Percentiles rank a stretch among this genome's conserved stretches.
phyloP scores from a whole-genome alignment of 1,140 invertebrate species.

The Zaprionus camerounensis region DNA sequence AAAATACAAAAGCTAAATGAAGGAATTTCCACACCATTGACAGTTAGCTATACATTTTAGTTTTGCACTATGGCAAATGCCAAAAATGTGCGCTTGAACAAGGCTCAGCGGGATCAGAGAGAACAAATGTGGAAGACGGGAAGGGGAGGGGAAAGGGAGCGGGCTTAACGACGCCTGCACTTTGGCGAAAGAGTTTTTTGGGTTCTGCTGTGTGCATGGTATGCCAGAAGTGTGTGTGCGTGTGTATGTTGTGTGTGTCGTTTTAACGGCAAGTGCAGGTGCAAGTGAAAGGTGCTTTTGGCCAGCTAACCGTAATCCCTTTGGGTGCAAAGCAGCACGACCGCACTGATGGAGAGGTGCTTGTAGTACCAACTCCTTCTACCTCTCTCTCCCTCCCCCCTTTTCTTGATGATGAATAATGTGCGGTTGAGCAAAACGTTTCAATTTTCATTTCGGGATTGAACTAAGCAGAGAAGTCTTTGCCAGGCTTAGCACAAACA shows the following conservation, averaged over 20 bases:
- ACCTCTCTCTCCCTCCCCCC: not conserved
- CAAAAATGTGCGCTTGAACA: constrained; percentile 42
- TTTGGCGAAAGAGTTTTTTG: constrained; percentile 21
- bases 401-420: constrained; percentile 24
- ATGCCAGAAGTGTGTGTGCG: not conserved
- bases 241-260: constrained; percentile 13
- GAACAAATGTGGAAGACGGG: not conserved
- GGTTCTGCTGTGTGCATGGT: not conserved
- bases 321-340: constrained; percentile 17
- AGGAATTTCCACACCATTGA: constrained; percentile 63
- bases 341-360: constrained; percentile 21
- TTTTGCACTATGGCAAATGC: constrained; percentile 29
- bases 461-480: not conserved
- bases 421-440: constrained; percentile 24
- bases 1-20: constrained; percentile 46
- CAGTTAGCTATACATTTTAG: constrained; percentile 41
- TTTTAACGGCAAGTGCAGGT: constrained; percentile 34
- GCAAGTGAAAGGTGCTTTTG: constrained; percentile 26
- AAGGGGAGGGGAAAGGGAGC: not conserved
- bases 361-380: not conserved
- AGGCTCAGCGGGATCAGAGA: constrained; percentile 5
- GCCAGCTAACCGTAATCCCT: constrained; percentile 23
- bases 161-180: constrained; percentile 34
- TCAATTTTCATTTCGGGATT: constrained; percentile 17
- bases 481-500: not conserved